These are phyloP conservation scores for Cheilosia grossa DNA, from an alignment of 2,888 invertebrate species.

Conservation along the genomic window DNA sequence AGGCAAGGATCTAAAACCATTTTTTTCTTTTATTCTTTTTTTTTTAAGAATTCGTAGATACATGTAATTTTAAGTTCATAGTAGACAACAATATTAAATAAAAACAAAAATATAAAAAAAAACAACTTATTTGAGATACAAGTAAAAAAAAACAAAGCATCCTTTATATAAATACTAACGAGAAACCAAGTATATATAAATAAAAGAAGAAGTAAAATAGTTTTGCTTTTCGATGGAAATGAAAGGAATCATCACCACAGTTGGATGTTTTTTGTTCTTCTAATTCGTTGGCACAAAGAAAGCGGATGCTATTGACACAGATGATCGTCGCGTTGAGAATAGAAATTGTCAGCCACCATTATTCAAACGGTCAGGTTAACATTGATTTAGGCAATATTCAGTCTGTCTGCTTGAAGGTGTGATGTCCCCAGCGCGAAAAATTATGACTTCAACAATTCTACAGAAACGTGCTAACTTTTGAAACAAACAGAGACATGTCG, in stretches of 20 bases:
- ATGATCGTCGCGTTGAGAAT: slow-evolving; percentile 35
- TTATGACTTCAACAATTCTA: too few species aligned
- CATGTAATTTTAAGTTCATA: slow-evolving; percentile 74
- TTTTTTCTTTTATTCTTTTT: slow-evolving; percentile 45
- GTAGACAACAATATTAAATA: slow-evolving; percentile 72
- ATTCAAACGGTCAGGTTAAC: too few species aligned
- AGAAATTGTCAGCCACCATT: not conserved
- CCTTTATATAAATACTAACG: slow-evolving; percentile 73
- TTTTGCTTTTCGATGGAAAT: slow-evolving; percentile 63
- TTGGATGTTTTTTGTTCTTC: not conserved
- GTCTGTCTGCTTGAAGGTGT: too few species aligned
- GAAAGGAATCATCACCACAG: slow-evolving; percentile 37
- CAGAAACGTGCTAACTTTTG: too few species aligned
- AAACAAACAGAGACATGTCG: too few species aligned
- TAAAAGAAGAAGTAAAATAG: slow-evolving; percentile 54
- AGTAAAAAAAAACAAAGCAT: slow-evolving; percentile 50
- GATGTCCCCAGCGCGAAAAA: too few species aligned
- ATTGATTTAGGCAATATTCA: too few species aligned
- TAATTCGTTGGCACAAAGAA: slow-evolving; percentile 2
- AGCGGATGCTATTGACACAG: not conserved
- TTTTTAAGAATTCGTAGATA: slow-evolving; percentile 74
- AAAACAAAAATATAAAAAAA: slow-evolving; percentile 43
- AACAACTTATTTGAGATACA: slow-evolving; percentile 68
- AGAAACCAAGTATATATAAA: slow-evolving; percentile 62
- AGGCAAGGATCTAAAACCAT: slow-evolving; percentile 64